These are phyloP conservation scores for Opisthograptis luteolata DNA, from an alignment of 2,888 invertebrate species.

Conservation along the genomic window DNA sequence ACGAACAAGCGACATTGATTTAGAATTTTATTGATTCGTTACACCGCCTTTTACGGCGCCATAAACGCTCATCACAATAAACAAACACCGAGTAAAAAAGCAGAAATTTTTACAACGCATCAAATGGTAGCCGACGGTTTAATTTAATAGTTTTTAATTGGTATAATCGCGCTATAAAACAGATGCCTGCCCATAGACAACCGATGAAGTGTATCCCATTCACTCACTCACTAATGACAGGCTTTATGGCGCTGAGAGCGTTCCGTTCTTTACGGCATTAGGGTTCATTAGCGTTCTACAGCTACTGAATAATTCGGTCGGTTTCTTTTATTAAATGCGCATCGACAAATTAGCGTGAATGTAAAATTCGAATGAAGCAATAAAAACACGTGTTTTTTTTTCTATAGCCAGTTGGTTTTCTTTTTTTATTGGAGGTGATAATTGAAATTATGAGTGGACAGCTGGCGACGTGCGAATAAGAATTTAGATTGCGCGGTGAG, in stretches of 20 bases:
- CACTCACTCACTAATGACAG: conserved; percentile 67
- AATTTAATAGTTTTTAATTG: conserved; percentile 83
- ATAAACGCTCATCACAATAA: conserved; percentile 79
- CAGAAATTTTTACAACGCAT: conserved; percentile 66
- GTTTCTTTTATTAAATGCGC: conserved; percentile 73
- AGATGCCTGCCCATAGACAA: conserved; percentile 70
- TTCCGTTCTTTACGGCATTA: conserved; percentile 71
- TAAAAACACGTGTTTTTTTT: conserved; percentile 74
- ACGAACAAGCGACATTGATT: conserved; percentile 38
- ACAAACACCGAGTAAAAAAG: conserved; percentile 71
- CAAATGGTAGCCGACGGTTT: conserved; percentile 76
- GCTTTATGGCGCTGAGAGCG: conserved; percentile 54
- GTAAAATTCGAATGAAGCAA: conserved; percentile 79
- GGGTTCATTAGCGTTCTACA: conserved; percentile 78
- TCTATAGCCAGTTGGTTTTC: conserved; percentile 52
- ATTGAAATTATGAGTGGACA: conserved; percentile 80
- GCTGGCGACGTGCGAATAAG: conserved; percentile 58
- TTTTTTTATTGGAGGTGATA: conserved; percentile 79
- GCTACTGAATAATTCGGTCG: conserved; percentile 82
- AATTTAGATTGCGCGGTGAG: conserved; percentile 60
- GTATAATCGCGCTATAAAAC: conserved; percentile 76
- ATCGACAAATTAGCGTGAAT: conserved; percentile 82
- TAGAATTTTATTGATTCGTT: conserved; percentile 54
- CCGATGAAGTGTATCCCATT: conserved; percentile 73
- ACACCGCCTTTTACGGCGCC: conserved; percentile 55